Conservation (phyloP, 2,113 vertebrate genomes). For the Bubo scandiacus region DNA sequence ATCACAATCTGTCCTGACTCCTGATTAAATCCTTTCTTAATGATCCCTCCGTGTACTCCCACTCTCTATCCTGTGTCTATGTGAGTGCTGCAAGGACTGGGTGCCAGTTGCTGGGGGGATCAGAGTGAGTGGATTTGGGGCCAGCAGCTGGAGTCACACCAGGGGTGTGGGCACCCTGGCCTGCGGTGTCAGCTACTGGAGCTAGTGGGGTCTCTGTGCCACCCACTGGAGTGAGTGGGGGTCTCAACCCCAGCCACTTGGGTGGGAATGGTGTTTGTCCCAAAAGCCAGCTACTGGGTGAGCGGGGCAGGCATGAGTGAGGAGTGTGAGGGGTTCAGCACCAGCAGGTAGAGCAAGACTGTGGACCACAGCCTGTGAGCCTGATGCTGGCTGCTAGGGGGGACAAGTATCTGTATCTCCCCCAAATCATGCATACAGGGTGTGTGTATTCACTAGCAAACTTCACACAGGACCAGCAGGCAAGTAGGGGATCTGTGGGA, state of each 20-base stretch:
- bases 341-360: neutral
- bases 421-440: fast-evolving
- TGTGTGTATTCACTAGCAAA: neutral
- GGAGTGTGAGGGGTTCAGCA: neutral
- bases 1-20: neutral
- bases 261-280: neutral
- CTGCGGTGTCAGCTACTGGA: neutral
- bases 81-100: neutral
- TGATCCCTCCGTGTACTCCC: no score
- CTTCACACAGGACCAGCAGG: fast-evolving
- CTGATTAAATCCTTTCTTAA: neutral
- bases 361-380: neutral
- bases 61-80: no score
- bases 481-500: neutral
- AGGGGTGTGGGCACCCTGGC: neutral
- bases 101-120: neutral
- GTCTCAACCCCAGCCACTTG: fast-evolving
- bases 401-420: neutral
- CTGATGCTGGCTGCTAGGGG: neutral
- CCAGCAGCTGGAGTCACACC: neutral
- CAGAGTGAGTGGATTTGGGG: neutral
- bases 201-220: neutral
- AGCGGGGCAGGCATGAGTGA: neutral
- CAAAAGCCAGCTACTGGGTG: neutral
- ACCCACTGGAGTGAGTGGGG: no score